phyloP scores from a whole-genome alignment of 2,888 invertebrate species.

The Cremastinae sp. region DNA sequence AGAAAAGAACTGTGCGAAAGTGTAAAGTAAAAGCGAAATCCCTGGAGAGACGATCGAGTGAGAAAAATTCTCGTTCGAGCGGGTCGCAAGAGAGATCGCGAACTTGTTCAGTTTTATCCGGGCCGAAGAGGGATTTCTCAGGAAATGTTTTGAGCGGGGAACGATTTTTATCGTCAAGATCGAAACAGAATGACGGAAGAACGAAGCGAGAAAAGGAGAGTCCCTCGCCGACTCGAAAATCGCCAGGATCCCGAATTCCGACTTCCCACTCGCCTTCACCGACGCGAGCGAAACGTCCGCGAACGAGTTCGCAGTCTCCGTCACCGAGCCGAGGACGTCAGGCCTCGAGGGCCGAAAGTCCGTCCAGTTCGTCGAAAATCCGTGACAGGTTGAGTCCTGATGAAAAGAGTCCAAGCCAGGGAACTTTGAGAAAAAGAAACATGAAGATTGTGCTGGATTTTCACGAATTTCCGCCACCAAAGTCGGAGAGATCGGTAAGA shows the following conservation, averaged over 20 bases:
- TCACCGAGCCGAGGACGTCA: constrained; percentile 62
- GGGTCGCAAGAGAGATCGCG: constrained; percentile 21
- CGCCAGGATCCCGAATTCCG: constrained; percentile 21
- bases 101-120: not conserved
- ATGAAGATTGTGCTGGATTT: constrained; percentile 72
- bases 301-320: constrained; percentile 62
- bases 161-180: constrained; percentile 31
- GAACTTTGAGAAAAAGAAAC: constrained; percentile 57
- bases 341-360: constrained; percentile 28
- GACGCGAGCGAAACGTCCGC: constrained; percentile 63
- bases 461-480: constrained; percentile 72
- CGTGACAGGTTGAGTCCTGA: too few relatives aligned
- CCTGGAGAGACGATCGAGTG: constrained; percentile 40
- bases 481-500: constrained; percentile 60
- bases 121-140: constrained; percentile 55
- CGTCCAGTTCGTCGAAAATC: constrained; percentile 16
- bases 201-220: constrained; percentile 11
- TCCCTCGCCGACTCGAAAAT: constrained; percentile 41
- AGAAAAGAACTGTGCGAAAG: constrained; percentile 41
- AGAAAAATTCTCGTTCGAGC: constrained; percentile 27
- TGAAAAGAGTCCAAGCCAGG: constrained; percentile 10
- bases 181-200: constrained; percentile 30
- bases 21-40: constrained; percentile 41
- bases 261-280: constrained; percentile 62
- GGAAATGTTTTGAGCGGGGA: constrained; percentile 50